Conservation (phyloP, 1,140 invertebrate species). For the Drosophila erecta region DNA sequence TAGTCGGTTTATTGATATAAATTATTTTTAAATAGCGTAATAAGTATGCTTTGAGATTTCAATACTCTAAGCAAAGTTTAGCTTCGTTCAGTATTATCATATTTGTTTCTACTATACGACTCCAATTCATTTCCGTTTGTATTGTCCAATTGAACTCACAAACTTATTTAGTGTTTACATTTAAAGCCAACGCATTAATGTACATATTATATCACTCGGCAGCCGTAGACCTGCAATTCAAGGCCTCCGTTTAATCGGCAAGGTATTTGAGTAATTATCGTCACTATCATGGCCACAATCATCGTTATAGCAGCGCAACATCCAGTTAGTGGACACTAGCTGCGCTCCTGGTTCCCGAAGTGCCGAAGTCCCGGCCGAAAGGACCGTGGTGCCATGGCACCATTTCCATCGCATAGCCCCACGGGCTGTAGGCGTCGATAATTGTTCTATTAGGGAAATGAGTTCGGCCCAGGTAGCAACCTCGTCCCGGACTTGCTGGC, state of each 20-base stretch:
- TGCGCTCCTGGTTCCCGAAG: background rate
- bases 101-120: too few relatives aligned
- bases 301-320: conserved; percentile 31
- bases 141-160: too few relatives aligned
- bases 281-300: conserved; percentile 39
- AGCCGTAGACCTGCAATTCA: conserved; percentile 1
- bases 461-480: conserved; percentile 40
- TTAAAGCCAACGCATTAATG: too few relatives aligned
- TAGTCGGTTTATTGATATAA: too few relatives aligned
- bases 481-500: conserved; percentile 3
- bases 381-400: background rate
- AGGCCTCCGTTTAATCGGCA: conserved; percentile 8
- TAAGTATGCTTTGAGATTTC: too few relatives aligned
- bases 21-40: too few relatives aligned
- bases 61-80: too few relatives aligned
- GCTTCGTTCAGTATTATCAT: too few relatives aligned
- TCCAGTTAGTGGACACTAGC: conserved; percentile 7
- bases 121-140: too few relatives aligned
- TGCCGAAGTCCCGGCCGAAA: background rate
- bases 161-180: too few relatives aligned
- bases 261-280: conserved; percentile 28
- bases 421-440: conserved; percentile 61
- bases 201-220: background rate
- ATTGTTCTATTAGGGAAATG: conserved; percentile 80
- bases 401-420: background rate